Evolutionary conservation across 2,888 invertebrate genomes (phyloP), one percentile per base, ranked within the genome.

Genomic region (Scaptomyza caliginosa): DNA sequence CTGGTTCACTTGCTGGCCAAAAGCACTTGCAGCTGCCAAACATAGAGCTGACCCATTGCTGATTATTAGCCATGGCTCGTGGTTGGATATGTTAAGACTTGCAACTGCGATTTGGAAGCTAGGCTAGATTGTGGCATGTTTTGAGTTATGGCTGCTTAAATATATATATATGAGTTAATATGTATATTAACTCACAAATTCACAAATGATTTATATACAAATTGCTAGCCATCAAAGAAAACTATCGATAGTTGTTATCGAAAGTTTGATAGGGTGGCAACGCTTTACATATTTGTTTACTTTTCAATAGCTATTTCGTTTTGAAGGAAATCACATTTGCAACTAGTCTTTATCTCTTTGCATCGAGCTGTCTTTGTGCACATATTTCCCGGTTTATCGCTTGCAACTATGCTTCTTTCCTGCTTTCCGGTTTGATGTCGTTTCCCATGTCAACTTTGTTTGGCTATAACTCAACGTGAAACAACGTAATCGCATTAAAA

Each of bases 101-200:
- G n/a, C n/a, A n/a, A n/a, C n/a, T n/a, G n/a, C n/a, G n/a, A n/a
- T n/a, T n/a, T n/a, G n/a, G n/a, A n/a, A n/a, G n/a, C n/a, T n/a
- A n/a, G n/a, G n/a, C n/a, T n/a, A n/a, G n/a, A n/a, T n/a, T n/a
- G 87, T 81, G 87, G 81, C 85, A 86, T 79, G 80, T 65, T 68
- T 81, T 34, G 86, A 86, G 81, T 81, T 86, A 86, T 81, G 85
- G 73, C 67, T n/a, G n/a, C n/a, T n/a, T n/a, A n/a, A n/a, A n/a
- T n/a, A n/a, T n/a, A n/a, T n/a, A n/a, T n/a, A n/a, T n/a, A n/a
- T n/a, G n/a, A n/a, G n/a, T n/a, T n/a, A n/a, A n/a, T n/a, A n/a
- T n/a, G n/a, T n/a, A n/a, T n/a, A n/a, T n/a, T n/a, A n/a, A n/a
- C n/a, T n/a, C n/a, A n/a, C n/a, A n/a, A n/a, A n/a, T n/a, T n/a